phyloP scores from a whole-genome alignment of 1,140 invertebrate genomes.

The Pogonomyrmex barbatus region DNA sequence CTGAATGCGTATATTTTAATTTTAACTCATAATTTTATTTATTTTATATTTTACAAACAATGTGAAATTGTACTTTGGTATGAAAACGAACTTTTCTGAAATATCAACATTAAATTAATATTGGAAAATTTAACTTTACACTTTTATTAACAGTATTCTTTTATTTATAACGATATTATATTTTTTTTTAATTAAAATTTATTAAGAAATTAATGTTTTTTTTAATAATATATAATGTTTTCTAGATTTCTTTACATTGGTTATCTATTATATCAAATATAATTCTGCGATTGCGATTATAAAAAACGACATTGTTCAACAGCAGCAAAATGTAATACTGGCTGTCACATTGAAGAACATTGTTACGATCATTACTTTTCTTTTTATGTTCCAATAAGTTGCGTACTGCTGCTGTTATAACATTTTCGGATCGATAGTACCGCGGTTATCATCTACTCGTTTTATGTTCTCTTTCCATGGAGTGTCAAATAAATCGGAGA shows the following conservation, averaged over 20 bases:
- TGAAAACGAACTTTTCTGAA: neutral
- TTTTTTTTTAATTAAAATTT: neutral
- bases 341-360: constrained; percentile 35
- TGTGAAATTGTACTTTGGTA: neutral
- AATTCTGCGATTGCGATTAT: neutral
- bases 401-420: constrained; percentile 34
- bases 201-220: neutral
- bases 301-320: constrained; percentile 11
- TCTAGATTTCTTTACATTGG: neutral
- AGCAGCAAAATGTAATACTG: neutral
- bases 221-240: neutral
- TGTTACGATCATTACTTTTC: constrained; percentile 37
- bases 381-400: constrained; percentile 53
- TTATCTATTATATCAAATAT: neutral
- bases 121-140: neutral
- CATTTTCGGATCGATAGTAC: neutral
- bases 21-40: constrained; percentile 4
- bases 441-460: constrained; percentile 14
- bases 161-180: neutral
- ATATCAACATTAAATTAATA: neutral
- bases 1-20: constrained; percentile 20
- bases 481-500: constrained; percentile 59
- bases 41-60: neutral
- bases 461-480: neutral
- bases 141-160: neutral